Base-by-base conservation (phyloP, 2,888 invertebrate species). In the Drosophila lutescens region DNA sequence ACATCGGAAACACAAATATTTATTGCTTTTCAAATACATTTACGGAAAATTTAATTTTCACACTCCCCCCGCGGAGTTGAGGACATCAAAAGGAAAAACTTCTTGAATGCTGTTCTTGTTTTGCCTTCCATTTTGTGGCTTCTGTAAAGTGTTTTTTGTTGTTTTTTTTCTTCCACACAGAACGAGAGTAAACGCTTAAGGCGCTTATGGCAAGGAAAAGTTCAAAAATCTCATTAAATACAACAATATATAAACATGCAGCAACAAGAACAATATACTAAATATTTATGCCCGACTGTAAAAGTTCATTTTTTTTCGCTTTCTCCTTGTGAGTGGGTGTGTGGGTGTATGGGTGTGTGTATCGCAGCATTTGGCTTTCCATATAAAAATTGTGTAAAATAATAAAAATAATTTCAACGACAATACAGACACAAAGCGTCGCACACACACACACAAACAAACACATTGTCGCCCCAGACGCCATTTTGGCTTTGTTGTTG, bases 301-400 rank as follows among this genome's bases (percentile, higher is more conserved):
- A 81, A 80, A 83, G 68, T 69, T 72, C 50, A 55, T 78, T 74
- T 74, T 79, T 77, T 78, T 72, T 78, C 26, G 69, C 76, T 15
- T 65, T 65, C 30, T 1, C 30, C 26, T n/a, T 5, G 32, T 9
- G 9, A 1, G 32, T 1, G 32, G 3, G 34, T 12, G 2, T n/a
- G 10, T 20, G 20, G 23, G 32, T 10, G 10, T 4, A 4, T 4
- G 32, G 9, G 34, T 34, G 12, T 55, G 12, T 77, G 74, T 69
- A 68, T 63, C 70, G 78, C 76, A 70, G 78, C 74, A 76, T 79
- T 79, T 85, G 67, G 67, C 66, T 51, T 68, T 71, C 61, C 68
- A 67, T 86, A 81, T 80, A 81, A 83, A 81, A 81, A 81, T 82
- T 86, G 82, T 82, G 87, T 82, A 82, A 86, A 82, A 87, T 87